Base-by-base conservation (phyloP, 2,113 vertebrate species). In the Pavo muticus region DNA sequence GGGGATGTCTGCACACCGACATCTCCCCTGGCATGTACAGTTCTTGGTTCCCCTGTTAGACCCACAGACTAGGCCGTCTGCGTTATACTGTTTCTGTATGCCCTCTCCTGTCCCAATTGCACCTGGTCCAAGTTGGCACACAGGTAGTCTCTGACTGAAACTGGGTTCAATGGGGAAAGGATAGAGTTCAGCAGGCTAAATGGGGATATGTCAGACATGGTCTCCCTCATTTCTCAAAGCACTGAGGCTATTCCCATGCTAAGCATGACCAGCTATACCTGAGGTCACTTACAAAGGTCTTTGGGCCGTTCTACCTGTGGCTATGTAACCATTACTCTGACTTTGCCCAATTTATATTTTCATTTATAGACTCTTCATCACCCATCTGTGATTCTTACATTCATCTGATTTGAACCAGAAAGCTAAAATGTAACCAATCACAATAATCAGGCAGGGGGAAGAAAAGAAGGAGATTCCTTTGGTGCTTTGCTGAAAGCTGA, bases 361-460 rank as follows among this genome's bases (percentile, higher is more conserved):
- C 19, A 47, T 45, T 71, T 42, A 57, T 0, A 32, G 61, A 30
- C 24, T 70, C 14, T 67, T 65, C 21, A 56, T 21, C 32, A 44
- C 27, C 35, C 6, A 11, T 18, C 14, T 72, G 3, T 56, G 32
- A 85, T 72, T 19, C 4, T 61, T 75, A 42, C 25, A 5, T 73
- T 75, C 63, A 25, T 35, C 39, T 68, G 40, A 76, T 9, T 65
- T 47, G 25, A 81, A 39, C 20, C 29, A 30, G 68, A 60, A 61
- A 65, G 19, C 18, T 39, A 27, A 84, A 94, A 81, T 27, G 13
- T 57, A 85, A 57, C 21, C 16, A 76, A 85, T 61, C 3, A 14
- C 1, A 0, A 52, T 57, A 42, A 45, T 27, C 12, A 8, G 30
- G 24, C 5, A 75, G 37, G 6, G 4, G 3, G 2, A 70, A 14